Conservation (phyloP, 2,888 invertebrate species). For the Punctoribates punctum region DNA sequence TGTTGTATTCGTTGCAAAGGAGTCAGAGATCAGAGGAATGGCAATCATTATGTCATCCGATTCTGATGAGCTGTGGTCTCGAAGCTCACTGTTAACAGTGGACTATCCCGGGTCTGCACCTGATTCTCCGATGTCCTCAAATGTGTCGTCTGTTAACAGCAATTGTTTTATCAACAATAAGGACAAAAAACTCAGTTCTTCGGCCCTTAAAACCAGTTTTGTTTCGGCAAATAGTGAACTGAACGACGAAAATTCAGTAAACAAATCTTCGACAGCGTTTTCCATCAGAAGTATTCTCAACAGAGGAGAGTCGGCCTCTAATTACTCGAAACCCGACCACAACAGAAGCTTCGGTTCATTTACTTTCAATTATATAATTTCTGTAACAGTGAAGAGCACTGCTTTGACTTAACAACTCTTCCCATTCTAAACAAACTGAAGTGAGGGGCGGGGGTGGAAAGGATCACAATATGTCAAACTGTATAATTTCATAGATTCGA, state of each 20-base stretch:
- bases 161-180: neutral
- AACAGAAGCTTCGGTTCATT: too few relatives aligned
- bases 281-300: slow-evolving; percentile 2
- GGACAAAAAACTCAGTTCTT: slow-evolving; percentile 6
- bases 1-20: too few relatives aligned
- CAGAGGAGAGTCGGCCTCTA: neutral
- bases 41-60: slow-evolving; percentile 30
- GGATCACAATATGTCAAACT: too few relatives aligned
- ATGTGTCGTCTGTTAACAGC: slow-evolving; percentile 12
- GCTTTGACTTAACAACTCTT: too few relatives aligned
- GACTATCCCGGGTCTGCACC: slow-evolving; percentile 13
- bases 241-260: neutral
- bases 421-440: too few relatives aligned
- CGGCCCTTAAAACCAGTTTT: slow-evolving; percentile 17
- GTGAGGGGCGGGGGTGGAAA: too few relatives aligned
- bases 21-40: too few relatives aligned
- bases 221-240: slow-evolving; percentile 3
- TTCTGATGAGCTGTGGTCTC: neutral
- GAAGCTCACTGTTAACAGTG: neutral
- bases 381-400: too few relatives aligned
- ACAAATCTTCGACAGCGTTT: neutral
- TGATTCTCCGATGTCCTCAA: neutral
- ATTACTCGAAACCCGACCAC: too few relatives aligned
- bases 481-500: too few relatives aligned
- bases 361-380: too few relatives aligned